These are phyloP conservation scores for Torymus texanus DNA, from an alignment of 2,888 invertebrate genomes.

Conservation along the genomic window DNA sequence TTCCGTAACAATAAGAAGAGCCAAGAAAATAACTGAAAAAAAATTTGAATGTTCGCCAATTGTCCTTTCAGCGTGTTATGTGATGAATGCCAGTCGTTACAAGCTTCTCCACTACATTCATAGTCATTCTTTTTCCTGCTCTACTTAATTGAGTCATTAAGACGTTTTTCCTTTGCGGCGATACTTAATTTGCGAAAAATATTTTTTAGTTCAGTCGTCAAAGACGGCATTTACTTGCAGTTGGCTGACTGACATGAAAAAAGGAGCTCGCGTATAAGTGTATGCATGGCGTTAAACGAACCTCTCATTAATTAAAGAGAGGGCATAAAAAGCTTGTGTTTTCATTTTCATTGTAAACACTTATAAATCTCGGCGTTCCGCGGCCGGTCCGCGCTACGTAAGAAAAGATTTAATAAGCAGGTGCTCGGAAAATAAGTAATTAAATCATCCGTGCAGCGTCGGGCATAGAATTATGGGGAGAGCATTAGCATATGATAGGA, in stretches of 20 bases:
- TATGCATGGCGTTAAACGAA: not conserved
- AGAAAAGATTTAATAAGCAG: slow-evolving; percentile 39
- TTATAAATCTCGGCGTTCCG: slow-evolving; percentile 33
- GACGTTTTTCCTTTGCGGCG: too few species aligned
- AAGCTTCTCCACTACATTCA: too few species aligned
- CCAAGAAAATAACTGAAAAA: too few species aligned
- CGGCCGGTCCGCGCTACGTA: not conserved
- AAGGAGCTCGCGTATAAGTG: not conserved
- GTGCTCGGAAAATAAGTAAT: slow-evolving; percentile 45
- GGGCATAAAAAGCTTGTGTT: slow-evolving; percentile 1
- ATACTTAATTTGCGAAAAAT: too few species aligned
- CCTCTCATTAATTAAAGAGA: not conserved
- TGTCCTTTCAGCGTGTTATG: too few species aligned
- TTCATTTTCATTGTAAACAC: slow-evolving; percentile 33
- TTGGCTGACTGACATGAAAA: not conserved
- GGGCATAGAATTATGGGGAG: slow-evolving; percentile 16
- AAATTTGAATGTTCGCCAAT: not conserved
- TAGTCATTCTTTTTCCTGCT: too few species aligned
- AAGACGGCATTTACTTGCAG: not conserved
- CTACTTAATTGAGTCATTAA: too few species aligned
- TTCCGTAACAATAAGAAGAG: too few species aligned
- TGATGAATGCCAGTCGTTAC: too few species aligned
- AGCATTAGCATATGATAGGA: slow-evolving; percentile 35
- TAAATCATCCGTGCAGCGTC: slow-evolving; percentile 37
- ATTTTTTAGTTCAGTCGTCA: too few species aligned